A percentile compares a stretch with the other conserved stretches of the same genome.
Conservation (phyloP, 1,140 invertebrate species). For the Papilio helenus region DNA sequence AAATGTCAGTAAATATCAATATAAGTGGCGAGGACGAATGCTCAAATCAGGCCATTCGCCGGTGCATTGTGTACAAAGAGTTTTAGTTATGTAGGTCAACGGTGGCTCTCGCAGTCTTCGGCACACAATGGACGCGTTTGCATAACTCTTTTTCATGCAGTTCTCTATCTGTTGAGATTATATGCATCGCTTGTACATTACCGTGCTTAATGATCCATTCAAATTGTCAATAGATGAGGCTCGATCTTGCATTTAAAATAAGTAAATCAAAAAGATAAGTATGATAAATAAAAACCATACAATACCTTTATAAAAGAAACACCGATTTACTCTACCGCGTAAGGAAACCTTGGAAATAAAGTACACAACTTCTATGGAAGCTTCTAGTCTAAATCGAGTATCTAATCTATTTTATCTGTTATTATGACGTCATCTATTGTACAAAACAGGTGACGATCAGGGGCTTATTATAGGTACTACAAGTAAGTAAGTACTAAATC, state of each 20-base stretch:
- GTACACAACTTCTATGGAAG: neutral
- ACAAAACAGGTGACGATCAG: neutral
- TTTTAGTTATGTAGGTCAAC: constrained; percentile 23
- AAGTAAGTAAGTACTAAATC: neutral
- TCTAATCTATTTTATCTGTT: neutral
- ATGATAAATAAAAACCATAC: neutral
- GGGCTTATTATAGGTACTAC: neutral
- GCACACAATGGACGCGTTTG: constrained; percentile 28
- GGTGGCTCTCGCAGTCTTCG: constrained; percentile 25
- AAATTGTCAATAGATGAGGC: neutral
- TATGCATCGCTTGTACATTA: constrained; percentile 6
- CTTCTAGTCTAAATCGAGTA: neutral
- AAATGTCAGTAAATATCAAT: constrained; percentile 8
- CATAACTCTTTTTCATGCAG: constrained; percentile 36
- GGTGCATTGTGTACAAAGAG: constrained; percentile 22
- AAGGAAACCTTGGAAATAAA: neutral
- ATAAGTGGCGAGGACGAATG: constrained; percentile 1
- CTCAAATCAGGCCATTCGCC: constrained; percentile 18
- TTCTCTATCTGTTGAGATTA: constrained; percentile 27
- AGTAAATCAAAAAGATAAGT: too few species aligned
- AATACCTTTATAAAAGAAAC: neutral
- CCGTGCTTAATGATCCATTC: neutral
- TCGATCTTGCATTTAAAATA: neutral
- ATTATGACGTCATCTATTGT: constrained; percentile 11
- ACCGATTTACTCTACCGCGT: neutral